Percentiles rank a stretch among this genome's conserved stretches.
Conservation (phyloP, 2,797 vertebrate species). For the Hirundo rustica region DNA sequence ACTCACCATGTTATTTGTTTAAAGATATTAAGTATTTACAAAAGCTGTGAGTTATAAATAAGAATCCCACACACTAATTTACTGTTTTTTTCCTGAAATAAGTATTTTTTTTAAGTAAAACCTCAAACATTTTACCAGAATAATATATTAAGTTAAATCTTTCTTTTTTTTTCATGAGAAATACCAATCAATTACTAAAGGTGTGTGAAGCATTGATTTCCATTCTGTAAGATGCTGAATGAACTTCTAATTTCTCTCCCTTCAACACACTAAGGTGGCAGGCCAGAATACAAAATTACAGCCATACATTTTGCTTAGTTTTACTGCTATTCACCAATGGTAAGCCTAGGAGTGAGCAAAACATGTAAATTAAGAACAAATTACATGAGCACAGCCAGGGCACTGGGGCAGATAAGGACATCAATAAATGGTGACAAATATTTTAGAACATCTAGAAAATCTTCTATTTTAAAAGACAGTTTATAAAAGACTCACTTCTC, state of each 20-base stretch:
- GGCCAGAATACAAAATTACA: background rate
- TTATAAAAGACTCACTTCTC: background rate
- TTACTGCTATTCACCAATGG: background rate
- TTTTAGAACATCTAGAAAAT: background rate
- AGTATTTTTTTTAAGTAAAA: constrained; percentile 70
- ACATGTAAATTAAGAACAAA: background rate
- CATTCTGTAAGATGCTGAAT: background rate
- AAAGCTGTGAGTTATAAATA: constrained; percentile 75
- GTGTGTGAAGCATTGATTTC: background rate
- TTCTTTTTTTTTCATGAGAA: background rate
- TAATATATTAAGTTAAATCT: background rate
- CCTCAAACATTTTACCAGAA: background rate
- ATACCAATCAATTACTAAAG: background rate
- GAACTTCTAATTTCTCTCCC: background rate
- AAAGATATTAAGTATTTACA: constrained; percentile 77
- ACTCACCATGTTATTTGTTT: constrained; percentile 77
- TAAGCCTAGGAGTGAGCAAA: background rate
- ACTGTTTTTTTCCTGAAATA: background rate
- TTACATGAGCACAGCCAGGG: background rate
- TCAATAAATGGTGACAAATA: background rate
- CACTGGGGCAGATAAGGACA: background rate
- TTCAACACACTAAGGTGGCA: background rate
- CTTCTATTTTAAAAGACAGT: background rate
- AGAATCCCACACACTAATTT: background rate
- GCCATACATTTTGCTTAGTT: background rate